phyloP scores from a whole-genome alignment of 2,113 vertebrate genomes.

The Crotalus viridis region DNA sequence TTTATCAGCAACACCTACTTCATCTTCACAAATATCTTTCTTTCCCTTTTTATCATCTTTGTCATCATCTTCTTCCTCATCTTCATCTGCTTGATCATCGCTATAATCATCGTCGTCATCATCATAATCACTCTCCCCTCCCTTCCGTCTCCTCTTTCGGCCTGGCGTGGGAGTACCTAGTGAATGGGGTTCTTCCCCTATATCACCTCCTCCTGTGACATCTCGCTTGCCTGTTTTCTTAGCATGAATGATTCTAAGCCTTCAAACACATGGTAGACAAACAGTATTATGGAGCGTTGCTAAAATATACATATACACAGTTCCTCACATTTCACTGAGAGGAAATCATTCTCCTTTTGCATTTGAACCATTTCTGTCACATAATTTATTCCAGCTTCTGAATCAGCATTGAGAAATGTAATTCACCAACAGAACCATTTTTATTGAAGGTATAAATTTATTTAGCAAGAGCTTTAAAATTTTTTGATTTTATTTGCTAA shows the following conservation, averaged over 20 bases:
- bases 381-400: neutral
- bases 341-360: slow-evolving; percentile 4
- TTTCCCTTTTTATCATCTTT: slow-evolving; percentile 89
- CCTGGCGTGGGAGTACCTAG: slow-evolving; percentile 70
- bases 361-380: neutral
- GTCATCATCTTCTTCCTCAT: slow-evolving; percentile 88
- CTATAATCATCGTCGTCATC: slow-evolving; percentile 89
- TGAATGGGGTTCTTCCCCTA: slow-evolving; percentile 76
- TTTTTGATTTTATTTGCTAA: neutral
- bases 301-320: neutral
- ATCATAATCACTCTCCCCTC: slow-evolving; percentile 84
- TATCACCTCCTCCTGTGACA: slow-evolving; percentile 58
- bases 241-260: slow-evolving; percentile 86
- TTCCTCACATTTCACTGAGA: neutral
- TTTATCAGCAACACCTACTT: slow-evolving; percentile 71
- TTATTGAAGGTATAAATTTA: neutral
- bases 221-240: slow-evolving; percentile 87
- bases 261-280: slow-evolving; percentile 60
- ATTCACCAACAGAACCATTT: neutral
- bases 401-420: slow-evolving; percentile 12
- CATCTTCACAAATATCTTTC: slow-evolving; percentile 89
- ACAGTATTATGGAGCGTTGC: neutral
- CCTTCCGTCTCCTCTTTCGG: slow-evolving; percentile 84
- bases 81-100: slow-evolving; percentile 88
- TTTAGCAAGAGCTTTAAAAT: neutral